A percentile compares a stretch with the other conserved stretches of the same genome.
These are phyloP conservation scores for Aphyosemion australe DNA, from an alignment of 2,113 vertebrate species.

Conservation along the genomic window DNA sequence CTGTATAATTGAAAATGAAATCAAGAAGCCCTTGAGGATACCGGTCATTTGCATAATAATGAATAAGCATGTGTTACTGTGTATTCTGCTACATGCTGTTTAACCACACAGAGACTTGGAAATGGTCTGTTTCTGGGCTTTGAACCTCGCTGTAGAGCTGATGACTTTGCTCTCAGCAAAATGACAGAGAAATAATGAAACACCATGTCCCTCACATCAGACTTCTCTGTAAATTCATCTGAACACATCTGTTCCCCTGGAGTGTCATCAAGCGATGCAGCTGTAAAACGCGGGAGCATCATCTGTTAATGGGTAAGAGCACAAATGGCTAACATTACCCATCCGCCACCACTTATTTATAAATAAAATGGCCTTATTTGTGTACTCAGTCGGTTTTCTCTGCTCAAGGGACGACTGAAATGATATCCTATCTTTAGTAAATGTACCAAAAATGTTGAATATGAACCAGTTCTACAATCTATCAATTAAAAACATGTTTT, in stretches of 20 bases:
- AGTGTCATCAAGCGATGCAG: slow-evolving; percentile 59
- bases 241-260: slow-evolving; percentile 61
- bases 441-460: slow-evolving; percentile 32
- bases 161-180: slow-evolving; percentile 54
- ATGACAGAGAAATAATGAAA: slow-evolving; percentile 70
- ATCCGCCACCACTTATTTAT: slow-evolving; percentile 53
- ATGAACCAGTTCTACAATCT: slow-evolving; percentile 20
- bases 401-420: slow-evolving; percentile 45
- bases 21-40: slow-evolving; percentile 47
- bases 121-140: slow-evolving; percentile 55
- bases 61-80: slow-evolving; percentile 62
- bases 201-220: slow-evolving; percentile 41
- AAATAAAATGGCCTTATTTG: slow-evolving; percentile 50
- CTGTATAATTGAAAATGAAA: slow-evolving; percentile 59
- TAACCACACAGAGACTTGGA: slow-evolving; percentile 53
- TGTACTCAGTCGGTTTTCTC: slow-evolving; percentile 21
- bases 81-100: slow-evolving; percentile 51
- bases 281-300: slow-evolving; percentile 47
- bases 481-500: slow-evolving; percentile 42
- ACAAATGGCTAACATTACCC: slow-evolving; percentile 52
- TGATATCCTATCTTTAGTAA: slow-evolving; percentile 41
- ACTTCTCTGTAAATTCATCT: slow-evolving; percentile 61
- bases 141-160: slow-evolving; percentile 53
- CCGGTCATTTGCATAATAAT: slow-evolving; percentile 75
- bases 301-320: slow-evolving; percentile 43